Evolutionary conservation across 1,140 invertebrate species (phyloP).

Genomic region (Capitella teleta): DNA sequence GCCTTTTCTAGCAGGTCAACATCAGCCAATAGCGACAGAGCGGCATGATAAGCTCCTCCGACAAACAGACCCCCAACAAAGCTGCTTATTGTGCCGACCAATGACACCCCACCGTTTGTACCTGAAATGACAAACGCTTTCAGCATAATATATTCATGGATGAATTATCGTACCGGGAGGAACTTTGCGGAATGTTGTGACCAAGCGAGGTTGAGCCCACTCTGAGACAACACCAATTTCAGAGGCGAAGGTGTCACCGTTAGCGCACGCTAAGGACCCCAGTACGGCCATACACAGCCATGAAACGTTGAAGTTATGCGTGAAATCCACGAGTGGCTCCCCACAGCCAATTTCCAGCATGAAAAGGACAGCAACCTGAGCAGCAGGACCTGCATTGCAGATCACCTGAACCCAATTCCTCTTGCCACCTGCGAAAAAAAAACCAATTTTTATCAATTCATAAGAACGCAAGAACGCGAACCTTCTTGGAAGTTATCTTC

Average conservation of each 20-base stretch:
- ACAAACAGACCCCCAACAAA: slow-evolving; percentile 1
- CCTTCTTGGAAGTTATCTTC: slow-evolving; percentile 74
- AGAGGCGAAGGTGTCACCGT: slow-evolving; percentile 85
- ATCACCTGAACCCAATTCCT: slow-evolving; percentile 83
- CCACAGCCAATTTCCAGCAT: slow-evolving; percentile 63
- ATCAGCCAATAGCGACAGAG: neutral
- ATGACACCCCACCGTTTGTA: slow-evolving; percentile 1
- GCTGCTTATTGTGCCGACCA: neutral
- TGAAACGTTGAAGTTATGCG: slow-evolving; percentile 61
- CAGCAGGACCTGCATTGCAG: slow-evolving; percentile 77
- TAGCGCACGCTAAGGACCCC: slow-evolving; percentile 68
- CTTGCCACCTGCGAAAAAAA: slow-evolving; percentile 55
- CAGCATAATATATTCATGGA: neutral
- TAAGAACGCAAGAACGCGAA: slow-evolving; percentile 17
- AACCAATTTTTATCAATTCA: neutral
- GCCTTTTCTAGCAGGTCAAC: neutral
- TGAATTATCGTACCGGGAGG: slow-evolving; percentile 51
- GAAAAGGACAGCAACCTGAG: slow-evolving; percentile 65
- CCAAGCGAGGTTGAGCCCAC: slow-evolving; percentile 56
- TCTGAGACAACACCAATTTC: slow-evolving; percentile 71
- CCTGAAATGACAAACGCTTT: neutral
- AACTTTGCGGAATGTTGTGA: slow-evolving; percentile 63
- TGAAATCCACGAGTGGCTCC: slow-evolving; percentile 69
- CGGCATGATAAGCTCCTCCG: neutral
- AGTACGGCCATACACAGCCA: slow-evolving; percentile 49